phyloP scores from a whole-genome alignment of 1,140 invertebrate species.

The Drosophila rufa region DNA sequence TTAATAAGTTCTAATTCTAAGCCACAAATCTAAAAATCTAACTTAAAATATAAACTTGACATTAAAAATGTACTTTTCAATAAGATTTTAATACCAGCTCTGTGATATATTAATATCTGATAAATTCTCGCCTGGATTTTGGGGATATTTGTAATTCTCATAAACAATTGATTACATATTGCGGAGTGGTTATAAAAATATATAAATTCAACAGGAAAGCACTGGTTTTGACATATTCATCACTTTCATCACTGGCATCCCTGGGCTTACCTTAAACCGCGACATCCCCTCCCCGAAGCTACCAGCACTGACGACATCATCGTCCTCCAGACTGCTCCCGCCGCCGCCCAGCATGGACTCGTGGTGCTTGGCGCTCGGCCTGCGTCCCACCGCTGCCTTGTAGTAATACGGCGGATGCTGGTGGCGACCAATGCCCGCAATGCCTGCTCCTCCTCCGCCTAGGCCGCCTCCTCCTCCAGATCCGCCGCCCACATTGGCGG shows the following conservation, averaged over 20 bases:
- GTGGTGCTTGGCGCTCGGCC: constrained; percentile 65
- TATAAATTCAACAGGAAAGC: not conserved
- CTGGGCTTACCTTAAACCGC: constrained; percentile 69
- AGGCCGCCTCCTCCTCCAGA: constrained; percentile 9
- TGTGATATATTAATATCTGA: too few relatives aligned
- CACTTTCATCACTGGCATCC: constrained; percentile 2
- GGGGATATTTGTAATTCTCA: too few relatives aligned
- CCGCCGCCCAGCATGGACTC: constrained; percentile 74
- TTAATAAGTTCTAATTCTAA: too few relatives aligned
- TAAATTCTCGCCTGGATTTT: too few relatives aligned
- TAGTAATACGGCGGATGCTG: constrained; percentile 78
- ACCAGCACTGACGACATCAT: constrained; percentile 67
- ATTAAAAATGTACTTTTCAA: too few relatives aligned
- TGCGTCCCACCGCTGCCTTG: constrained; percentile 51
- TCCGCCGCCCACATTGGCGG: constrained; percentile 37
- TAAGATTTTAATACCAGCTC: not conserved
- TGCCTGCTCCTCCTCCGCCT: constrained; percentile 6
- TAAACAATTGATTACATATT: too few relatives aligned
- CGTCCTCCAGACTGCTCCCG: constrained; percentile 63
- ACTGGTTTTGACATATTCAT: not conserved
- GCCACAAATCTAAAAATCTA: not conserved
- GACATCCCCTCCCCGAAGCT: constrained; percentile 65
- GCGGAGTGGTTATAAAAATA: too few relatives aligned
- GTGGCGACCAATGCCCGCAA: constrained; percentile 47
- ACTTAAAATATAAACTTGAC: not conserved